Conservation (phyloP, 1,140 invertebrate species). For the Parasteatoda tepidariorum region DNA sequence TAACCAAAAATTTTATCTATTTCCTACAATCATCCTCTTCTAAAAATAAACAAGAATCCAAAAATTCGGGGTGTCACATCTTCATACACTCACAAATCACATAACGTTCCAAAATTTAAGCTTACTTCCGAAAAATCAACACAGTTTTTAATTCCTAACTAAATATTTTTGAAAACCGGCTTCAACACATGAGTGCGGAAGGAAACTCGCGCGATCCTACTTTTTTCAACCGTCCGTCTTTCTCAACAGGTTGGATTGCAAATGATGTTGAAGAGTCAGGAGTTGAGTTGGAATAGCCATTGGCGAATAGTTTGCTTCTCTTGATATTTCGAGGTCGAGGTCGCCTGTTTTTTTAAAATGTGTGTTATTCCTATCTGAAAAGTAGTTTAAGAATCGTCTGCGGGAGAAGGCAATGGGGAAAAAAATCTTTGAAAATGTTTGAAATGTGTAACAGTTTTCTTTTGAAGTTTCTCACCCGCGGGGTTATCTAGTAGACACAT, state of each 20-base stretch:
- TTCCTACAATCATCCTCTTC: too few relatives aligned
- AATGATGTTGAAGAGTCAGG: not conserved
- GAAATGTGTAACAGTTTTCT: not conserved
- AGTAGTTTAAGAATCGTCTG: not conserved
- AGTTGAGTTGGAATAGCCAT: not conserved
- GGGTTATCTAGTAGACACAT: not conserved
- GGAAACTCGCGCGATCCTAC: not conserved
- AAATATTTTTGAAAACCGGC: conserved; percentile 5
- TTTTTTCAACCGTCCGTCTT: not conserved
- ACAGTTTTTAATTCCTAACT: too few relatives aligned
- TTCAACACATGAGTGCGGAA: not conserved
- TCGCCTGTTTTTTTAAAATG: not conserved
- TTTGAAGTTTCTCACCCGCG: not conserved
- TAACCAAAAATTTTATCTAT: not conserved
- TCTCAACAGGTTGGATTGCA: not conserved
- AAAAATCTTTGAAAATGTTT: too few relatives aligned
- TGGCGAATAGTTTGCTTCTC: too few relatives aligned
- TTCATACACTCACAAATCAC: not conserved
- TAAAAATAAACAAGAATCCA: too few relatives aligned
- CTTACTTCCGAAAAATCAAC: too few relatives aligned
- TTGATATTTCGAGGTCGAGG: conserved; percentile 12
- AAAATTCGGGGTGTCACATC: too few relatives aligned
- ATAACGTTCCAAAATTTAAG: not conserved
- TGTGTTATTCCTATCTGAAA: not conserved
- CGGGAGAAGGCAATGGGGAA: not conserved